These are phyloP conservation scores for Erynnis tages DNA, from an alignment of 2,888 invertebrate species.

Conservation along the genomic window DNA sequence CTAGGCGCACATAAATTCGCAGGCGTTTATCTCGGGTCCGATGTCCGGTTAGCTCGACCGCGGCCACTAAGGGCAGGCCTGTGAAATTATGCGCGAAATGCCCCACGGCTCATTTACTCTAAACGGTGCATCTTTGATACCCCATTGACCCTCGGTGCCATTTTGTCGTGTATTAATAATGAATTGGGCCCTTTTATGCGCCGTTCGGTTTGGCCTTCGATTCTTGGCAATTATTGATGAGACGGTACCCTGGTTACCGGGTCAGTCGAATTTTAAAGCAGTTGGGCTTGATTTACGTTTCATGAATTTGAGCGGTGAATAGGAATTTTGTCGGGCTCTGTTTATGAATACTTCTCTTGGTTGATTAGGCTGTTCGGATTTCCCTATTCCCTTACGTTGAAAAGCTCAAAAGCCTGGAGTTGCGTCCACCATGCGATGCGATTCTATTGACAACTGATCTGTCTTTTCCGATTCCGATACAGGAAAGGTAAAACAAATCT, in stretches of 20 bases:
- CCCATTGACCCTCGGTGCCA: constrained; percentile 58
- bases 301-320: too few species aligned
- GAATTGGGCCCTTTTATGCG: constrained; percentile 45
- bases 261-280: neutral
- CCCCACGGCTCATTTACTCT: constrained; percentile 71
- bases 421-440: too few species aligned
- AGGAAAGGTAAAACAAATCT: too few species aligned
- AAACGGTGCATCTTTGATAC: constrained; percentile 64
- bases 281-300: neutral
- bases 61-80: constrained; percentile 40
- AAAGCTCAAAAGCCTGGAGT: too few species aligned
- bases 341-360: too few species aligned
- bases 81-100: constrained; percentile 73
- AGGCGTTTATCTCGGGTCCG: constrained; percentile 46
- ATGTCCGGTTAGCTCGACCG: constrained; percentile 41
- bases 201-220: constrained; percentile 9
- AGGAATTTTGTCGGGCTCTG: too few species aligned
- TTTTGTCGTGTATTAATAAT: constrained; percentile 51
- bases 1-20: constrained; percentile 46
- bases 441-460: too few species aligned
- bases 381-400: too few species aligned
- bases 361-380: too few species aligned
- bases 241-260: neutral
- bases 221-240: constrained; percentile 21
- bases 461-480: too few species aligned